Base-by-base conservation (phyloP, 2,888 invertebrate species). In the Formica aserva region DNA sequence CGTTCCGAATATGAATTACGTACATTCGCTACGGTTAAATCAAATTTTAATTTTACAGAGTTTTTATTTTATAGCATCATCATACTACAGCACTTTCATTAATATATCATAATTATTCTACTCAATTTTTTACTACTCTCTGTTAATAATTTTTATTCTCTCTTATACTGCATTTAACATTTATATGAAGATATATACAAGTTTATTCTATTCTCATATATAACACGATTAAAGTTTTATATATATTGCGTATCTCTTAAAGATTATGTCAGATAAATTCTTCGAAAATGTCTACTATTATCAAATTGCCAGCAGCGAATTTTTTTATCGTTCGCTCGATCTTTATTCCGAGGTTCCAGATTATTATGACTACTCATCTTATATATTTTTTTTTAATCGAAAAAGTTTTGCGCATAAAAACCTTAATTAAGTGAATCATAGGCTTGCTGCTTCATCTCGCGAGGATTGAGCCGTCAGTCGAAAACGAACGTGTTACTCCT, bases 41-140 rank as follows among this genome's bases (percentile, higher is more conserved):
- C n/a, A 29, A 69, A 77, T 67, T 76, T 76, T 18, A 6, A 35
- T 35, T 35, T 35, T 35, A 35, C 4, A n/a, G 26, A 9, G 15
- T 22, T 66, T n/a, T 8, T 18, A 38, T 32, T 69, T 69, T 69
- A 8, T n/a, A 26, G 41, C 26, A 26, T 45, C 45, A 11, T 26
- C 26, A 41, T 77, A 66, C 9, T 26, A 13, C 9, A 15, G 18
- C 38, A 38, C 35, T 55, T 38, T 41, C 57, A 55, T 69, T 69
- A 77, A 67, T 69, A 69, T 41, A n/a, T 65, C 76, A 52, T 48
- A 35, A 52, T 76, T 65, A 76, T 66, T 38, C 52, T 22, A 52
- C 55, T 38, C 52, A 22, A 38, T 45, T 45, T 60, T 63, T 75
- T 77, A 77, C 55, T 55, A 55, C 35, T 11, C 13, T 52, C 55